These are phyloP conservation scores for Neopipo cinnamomea DNA, from an alignment of 2,113 vertebrate species.

Conservation along the genomic window DNA sequence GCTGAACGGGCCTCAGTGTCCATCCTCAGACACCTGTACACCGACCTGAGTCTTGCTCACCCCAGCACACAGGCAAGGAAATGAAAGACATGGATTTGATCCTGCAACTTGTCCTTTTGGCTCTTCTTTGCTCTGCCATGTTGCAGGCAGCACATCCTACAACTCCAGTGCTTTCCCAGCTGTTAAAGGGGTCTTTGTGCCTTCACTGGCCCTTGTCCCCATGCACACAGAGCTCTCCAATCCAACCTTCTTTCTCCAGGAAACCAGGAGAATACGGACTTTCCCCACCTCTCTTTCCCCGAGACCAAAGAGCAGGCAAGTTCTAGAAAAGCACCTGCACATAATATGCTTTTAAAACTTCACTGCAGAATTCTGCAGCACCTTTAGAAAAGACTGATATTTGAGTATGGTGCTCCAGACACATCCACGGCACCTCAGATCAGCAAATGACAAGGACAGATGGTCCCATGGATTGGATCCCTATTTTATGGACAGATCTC, in stretches of 20 bases:
- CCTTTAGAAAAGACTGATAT: not conserved
- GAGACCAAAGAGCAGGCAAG: not conserved
- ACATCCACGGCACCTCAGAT: not conserved
- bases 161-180: not conserved
- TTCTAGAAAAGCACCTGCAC: not conserved
- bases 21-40: not conserved
- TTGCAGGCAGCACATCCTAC: not conserved
- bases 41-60: not conserved
- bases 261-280: not conserved
- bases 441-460: not conserved
- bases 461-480: not conserved
- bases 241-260: not conserved
- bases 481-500: not conserved
- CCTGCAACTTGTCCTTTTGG: not conserved
- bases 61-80: not conserved
- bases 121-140: not conserved
- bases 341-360: not conserved
- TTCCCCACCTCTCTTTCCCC: not conserved
- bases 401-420: not conserved
- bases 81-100: not conserved
- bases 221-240: not conserved
- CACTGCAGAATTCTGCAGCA: not conserved
- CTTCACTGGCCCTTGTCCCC: accelerated
- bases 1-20: not conserved
- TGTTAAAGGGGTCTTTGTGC: not conserved